Evolutionary conservation across 64 coral and sea anemone genomes (phyloP), one percentile per base, ranked within the genome.

Genomic region (Anthopleura sola): DNA sequence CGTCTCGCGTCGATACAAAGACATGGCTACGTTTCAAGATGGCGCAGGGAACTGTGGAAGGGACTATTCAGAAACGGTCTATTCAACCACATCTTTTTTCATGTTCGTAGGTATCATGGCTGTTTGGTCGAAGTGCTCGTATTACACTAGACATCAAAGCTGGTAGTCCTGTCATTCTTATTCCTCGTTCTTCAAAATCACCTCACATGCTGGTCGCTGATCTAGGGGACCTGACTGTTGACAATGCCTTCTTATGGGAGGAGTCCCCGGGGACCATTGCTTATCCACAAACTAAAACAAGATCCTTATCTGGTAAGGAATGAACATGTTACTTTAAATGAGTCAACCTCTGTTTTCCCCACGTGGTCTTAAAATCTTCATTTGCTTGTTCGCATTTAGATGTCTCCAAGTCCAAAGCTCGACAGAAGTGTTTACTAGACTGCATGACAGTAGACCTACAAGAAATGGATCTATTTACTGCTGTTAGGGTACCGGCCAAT

Each of bases 381-480:
- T 1, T 44, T 44, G 4, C 40, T 44, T 44, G 40, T 17, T 49
- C 0, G 23, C 21, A 0, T 83, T 18, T 54, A 83, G 80, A 83
- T 49, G 24, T 32, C 7, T 51, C 44, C 5, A 83, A 49, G 8
- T 24, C 40, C 46, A 83, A 49, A 16, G 5, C 36, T 26, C 83
- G 49, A 2, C 69, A 91, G 37, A 78, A 36, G 36, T 91, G 89
- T 33, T 76, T 98, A 53, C 58, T 98, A 17, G 96, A 98, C 68
- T 88, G 92, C 39, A 98, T 98, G 96, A 56, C 84, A 60, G 83
- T 98, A n/a, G 96, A 98, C 58, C 80, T 98, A 18, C 84, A 91
- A 12, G 96, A 98, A 18, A 98, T 98, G 89, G 96, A 98, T 75
- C 78, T 98, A 15, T 98, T 98, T 76, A 93, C 96, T 71, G 96